A percentile compares a stretch with the other conserved stretches of the same genome.
These are phyloP conservation scores for Leptoteleia sp. DNA, from an alignment of 1,140 invertebrate species.

Conservation along the genomic window DNA sequence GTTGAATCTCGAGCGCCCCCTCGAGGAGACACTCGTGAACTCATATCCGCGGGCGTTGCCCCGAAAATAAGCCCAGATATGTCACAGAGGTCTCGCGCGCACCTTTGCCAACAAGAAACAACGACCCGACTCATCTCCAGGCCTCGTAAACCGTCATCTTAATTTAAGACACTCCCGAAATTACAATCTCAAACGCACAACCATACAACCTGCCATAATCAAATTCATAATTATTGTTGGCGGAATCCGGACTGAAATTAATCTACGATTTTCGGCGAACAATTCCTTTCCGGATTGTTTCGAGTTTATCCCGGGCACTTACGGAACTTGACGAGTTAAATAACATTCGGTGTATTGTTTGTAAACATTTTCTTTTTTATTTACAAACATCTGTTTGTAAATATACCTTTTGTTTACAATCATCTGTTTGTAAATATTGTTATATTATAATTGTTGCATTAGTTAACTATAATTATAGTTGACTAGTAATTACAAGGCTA, in stretches of 20 bases:
- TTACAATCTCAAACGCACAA: constrained; percentile 2
- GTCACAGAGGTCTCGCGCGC: constrained; percentile 16
- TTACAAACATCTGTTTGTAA: too few species aligned
- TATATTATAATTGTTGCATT: too few species aligned
- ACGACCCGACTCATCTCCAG: constrained; percentile 20
- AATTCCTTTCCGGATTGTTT: neutral
- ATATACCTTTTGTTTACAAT: too few species aligned
- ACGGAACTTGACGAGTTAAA: too few species aligned
- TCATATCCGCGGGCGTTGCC: constrained; percentile 52
- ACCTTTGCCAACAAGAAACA: constrained; percentile 15
- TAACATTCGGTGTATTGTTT: too few species aligned
- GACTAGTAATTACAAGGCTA: too few species aligned
- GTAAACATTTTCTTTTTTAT: too few species aligned
- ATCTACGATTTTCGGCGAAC: too few species aligned
- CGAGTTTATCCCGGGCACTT: too few species aligned
- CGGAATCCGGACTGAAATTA: neutral
- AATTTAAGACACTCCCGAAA: constrained; percentile 14
- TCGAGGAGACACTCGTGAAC: constrained; percentile 41
- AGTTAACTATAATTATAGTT: too few species aligned
- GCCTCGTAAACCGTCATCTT: constrained; percentile 4
- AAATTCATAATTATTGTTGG: neutral
- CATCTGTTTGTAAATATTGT: too few species aligned
- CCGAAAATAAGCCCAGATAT: constrained; percentile 52
- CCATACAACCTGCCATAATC: neutral
- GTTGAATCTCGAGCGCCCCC: constrained; percentile 38